phyloP scores from a whole-genome alignment of 2,113 vertebrate species.

The Climacteris rufus region DNA sequence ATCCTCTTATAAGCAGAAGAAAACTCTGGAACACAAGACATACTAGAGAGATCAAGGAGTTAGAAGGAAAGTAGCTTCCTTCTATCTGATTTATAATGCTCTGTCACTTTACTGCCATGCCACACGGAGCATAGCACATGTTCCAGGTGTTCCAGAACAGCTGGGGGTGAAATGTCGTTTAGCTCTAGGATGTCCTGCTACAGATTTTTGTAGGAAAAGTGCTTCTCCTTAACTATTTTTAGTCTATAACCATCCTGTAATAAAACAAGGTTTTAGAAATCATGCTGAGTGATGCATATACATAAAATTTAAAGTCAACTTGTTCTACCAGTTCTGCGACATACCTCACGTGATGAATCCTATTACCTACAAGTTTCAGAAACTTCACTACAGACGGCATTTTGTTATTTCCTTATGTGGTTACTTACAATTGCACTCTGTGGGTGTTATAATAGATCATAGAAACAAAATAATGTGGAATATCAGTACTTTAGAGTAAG shows the following conservation, averaged over 20 bases:
- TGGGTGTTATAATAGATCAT: not conserved
- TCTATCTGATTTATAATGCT: not conserved
- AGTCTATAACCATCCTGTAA: not conserved
- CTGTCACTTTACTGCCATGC: not conserved
- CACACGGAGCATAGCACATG: not conserved
- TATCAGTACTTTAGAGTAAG: not conserved
- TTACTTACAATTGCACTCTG: not conserved
- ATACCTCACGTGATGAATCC: not conserved
- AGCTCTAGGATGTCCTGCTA: not conserved
- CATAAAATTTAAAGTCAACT: not conserved
- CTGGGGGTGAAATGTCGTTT: fast-evolving
- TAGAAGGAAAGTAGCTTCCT: not conserved
- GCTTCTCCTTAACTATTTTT: not conserved
- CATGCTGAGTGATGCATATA: fast-evolving
- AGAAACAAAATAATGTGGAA: not conserved
- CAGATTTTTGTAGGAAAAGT: not conserved
- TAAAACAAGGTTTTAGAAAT: not conserved
- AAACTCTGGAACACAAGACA: not conserved
- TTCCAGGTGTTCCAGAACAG: not conserved
- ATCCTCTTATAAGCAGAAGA: not conserved
- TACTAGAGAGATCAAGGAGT: not conserved
- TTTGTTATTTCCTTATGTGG: not conserved
- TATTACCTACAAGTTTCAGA: not conserved
- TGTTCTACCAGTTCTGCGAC: not conserved
- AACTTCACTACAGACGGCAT: not conserved